Conservation (phyloP, 2,888 invertebrate species). For the Leucophenga montana region DNA sequence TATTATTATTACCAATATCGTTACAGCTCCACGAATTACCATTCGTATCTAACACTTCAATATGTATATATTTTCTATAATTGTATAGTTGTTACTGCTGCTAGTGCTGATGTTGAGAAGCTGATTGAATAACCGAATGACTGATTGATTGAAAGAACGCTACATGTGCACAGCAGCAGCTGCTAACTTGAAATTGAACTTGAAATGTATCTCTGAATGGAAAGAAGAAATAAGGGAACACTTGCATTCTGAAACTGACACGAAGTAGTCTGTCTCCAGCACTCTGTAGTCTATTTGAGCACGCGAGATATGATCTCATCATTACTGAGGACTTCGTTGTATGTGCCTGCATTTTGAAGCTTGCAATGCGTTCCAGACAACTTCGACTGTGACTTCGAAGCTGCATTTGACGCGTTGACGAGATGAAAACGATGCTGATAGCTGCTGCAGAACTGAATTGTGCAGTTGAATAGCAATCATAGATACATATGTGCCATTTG, state of each 20-base stretch:
- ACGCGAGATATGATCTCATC: conserved; percentile 59
- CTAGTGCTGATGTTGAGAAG: not conserved
- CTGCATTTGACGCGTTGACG: not conserved
- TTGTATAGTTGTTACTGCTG: too few relatives aligned
- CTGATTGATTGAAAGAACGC: conserved; percentile 55
- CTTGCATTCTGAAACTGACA: not conserved
- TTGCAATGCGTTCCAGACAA: not conserved
- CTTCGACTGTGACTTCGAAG: not conserved
- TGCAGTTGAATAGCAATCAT: conserved; percentile 19
- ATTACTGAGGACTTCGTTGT: conserved; percentile 38
- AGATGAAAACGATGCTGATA: conserved; percentile 8
- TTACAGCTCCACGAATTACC: too few relatives aligned
- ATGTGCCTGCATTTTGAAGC: not conserved
- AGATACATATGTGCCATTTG: conserved; percentile 40
- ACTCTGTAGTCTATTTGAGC: not conserved
- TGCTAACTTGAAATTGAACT: conserved; percentile 54
- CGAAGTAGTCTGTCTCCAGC: too few relatives aligned
- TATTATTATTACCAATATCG: too few relatives aligned
- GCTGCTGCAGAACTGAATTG: conserved; percentile 4
- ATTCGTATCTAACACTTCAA: too few relatives aligned
- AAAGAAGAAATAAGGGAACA: conserved; percentile 28
- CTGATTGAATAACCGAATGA: conserved; percentile 22
- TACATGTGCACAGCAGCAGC: conserved; percentile 20
- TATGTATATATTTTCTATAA: too few relatives aligned
- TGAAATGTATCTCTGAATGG: conserved; percentile 54